Evolutionary conservation across 1,140 invertebrate genomes (phyloP), one percentile per base, ranked within the genome.

Genomic region (Ceratina calcarata): DNA sequence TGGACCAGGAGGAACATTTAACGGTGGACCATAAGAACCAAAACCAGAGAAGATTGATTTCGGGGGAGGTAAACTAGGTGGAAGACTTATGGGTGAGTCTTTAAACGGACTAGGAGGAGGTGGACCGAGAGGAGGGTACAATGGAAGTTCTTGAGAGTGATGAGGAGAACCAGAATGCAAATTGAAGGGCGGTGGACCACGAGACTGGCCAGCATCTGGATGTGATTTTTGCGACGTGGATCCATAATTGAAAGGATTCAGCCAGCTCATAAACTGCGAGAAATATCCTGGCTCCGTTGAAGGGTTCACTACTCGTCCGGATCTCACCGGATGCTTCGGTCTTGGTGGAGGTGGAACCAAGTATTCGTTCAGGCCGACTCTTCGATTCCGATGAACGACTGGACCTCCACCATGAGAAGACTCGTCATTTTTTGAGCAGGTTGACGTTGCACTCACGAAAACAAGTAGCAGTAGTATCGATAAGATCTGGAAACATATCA

Each of bases 201-300:
- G 49, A 32, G 62, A 20, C 0, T 53, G 18, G 12, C 58, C 13
- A 61, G 72, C 62, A 78, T 76, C 51, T 1, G 32, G n/a, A 51
- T 75, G 73, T 6, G 58, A 45, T 49, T 72, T 67, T n/a, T 16
- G 81, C 4, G 65, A 66, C 15, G 53, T 15, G 37, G 74, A 32
- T 27, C 51, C 84, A 8, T 58, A 80, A 62, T 61, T 77, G 24
- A 92, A 92, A 0, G 92, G 91, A 79, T 92, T 93, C 0, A 92
- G 62, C 91, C 90, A 93, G 20, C 62, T 82, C 82, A 92, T 90
- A 0, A 93, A 75, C 64, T 78, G 83, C 0, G 88, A 83, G 45
- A 93, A 89, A 55, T 92, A 93, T 22, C 90, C 90, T 6, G 87
- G 4, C 18, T 84, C 68, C 1, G 77, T 67, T n/a, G 72, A 74